A percentile compares a stretch with the other conserved stretches of the same genome.
Evolutionary conservation across 2,888 invertebrate species (phyloP).

Genomic region (Dicranocentrus wangi): DNA sequence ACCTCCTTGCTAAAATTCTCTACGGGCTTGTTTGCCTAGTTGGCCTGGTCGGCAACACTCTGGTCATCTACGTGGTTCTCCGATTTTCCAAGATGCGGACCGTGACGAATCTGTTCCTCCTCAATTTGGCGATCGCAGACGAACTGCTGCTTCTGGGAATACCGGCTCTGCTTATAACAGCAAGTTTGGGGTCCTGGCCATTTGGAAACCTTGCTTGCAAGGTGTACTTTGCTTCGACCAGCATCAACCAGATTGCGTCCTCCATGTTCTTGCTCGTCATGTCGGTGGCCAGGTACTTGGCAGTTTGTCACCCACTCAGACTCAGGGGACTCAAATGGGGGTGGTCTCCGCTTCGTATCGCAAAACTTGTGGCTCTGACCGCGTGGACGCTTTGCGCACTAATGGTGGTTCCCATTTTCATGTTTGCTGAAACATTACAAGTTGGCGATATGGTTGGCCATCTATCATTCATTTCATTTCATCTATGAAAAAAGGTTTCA

Average conservation of each 20-base stretch:
- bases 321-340: slow-evolving; percentile 89
- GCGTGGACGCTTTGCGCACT: slow-evolving; percentile 91
- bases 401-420: slow-evolving; percentile 87
- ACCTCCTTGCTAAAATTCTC: slow-evolving; percentile 80
- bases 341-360: slow-evolving; percentile 90
- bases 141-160: slow-evolving; percentile 88
- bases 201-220: slow-evolving; percentile 92
- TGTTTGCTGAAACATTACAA: slow-evolving; percentile 85
- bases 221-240: slow-evolving; percentile 91
- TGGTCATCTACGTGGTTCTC: slow-evolving; percentile 88
- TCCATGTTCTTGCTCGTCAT: slow-evolving; percentile 93
- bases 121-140: slow-evolving; percentile 94
- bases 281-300: slow-evolving; percentile 91
- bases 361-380: slow-evolving; percentile 84
- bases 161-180: slow-evolving; percentile 90
- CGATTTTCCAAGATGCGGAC: slow-evolving; percentile 93
- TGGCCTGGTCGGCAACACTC: slow-evolving; percentile 90
- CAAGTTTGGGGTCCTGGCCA: slow-evolving; percentile 87
- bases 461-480: too few species aligned
- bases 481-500: too few species aligned
- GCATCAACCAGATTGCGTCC: slow-evolving; percentile 94
- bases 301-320: slow-evolving; percentile 95
- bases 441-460: slow-evolving; percentile 77
- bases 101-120: slow-evolving; percentile 92
- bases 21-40: slow-evolving; percentile 89